These are phyloP conservation scores for Saturnia pavonia DNA, from an alignment of 2,888 invertebrate species.

Conservation along the genomic window DNA sequence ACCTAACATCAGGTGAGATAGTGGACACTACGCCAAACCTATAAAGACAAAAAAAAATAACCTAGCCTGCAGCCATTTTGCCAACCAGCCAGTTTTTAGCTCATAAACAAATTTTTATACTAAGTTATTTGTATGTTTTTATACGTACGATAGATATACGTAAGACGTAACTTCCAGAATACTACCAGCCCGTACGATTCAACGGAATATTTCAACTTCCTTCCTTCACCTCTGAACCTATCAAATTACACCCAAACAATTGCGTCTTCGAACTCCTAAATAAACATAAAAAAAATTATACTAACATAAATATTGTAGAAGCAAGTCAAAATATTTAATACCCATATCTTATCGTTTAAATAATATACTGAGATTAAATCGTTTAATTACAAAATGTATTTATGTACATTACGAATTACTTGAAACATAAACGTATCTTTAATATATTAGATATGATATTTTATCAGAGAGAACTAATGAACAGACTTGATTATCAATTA, in stretches of 20 bases:
- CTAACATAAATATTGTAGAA: not conserved
- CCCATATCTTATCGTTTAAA: not conserved
- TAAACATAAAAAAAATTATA: conserved; percentile 4
- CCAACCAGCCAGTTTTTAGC: too few relatives aligned
- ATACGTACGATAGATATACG: not conserved
- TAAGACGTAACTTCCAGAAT: not conserved
- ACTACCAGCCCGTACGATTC: not conserved
- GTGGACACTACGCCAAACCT: too few relatives aligned
- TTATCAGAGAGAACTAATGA: not conserved
- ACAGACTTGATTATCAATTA: too few relatives aligned
- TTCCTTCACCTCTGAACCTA: conserved; percentile 11
- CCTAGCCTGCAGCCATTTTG: too few relatives aligned
- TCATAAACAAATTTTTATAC: too few relatives aligned
- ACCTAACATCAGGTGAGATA: too few relatives aligned
- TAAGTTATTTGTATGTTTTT: too few relatives aligned
- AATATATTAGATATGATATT: too few relatives aligned
- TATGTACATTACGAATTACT: too few relatives aligned
- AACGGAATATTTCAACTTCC: conserved; percentile 12
- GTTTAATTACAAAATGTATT: not conserved
- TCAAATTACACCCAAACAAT: not conserved
- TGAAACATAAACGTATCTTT: not conserved
- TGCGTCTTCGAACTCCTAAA: conserved; percentile 1
- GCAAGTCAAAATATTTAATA: not conserved
- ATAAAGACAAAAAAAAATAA: too few relatives aligned
- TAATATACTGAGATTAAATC: not conserved